Evolutionary conservation across 2,888 invertebrate genomes (phyloP).

Genomic region (Protonemura montana): DNA sequence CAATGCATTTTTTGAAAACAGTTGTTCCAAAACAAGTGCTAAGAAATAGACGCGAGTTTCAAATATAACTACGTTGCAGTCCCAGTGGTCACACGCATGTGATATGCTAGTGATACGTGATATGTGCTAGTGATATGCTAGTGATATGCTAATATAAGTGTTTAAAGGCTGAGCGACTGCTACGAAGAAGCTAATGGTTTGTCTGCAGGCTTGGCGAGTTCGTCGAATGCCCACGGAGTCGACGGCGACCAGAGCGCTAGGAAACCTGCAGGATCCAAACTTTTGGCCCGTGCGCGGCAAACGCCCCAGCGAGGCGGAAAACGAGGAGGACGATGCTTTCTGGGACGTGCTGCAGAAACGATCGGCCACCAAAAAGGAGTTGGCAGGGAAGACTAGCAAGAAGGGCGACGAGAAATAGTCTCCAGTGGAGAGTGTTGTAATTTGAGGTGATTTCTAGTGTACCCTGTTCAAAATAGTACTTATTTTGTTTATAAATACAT

Average conservation of each 20-base stretch:
- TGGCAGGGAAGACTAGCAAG: neutral
- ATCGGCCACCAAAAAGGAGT: neutral
- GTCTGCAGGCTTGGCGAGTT: neutral
- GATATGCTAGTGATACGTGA: too few relatives aligned
- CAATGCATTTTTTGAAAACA: too few relatives aligned
- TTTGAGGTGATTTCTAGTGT: too few relatives aligned
- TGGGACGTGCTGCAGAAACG: constrained; percentile 43
- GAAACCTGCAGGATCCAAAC: constrained; percentile 39
- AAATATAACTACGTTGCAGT: too few relatives aligned
- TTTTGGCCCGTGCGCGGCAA: constrained; percentile 50
- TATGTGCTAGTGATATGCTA: too few relatives aligned
- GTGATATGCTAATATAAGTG: too few relatives aligned
- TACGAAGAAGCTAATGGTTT: neutral
- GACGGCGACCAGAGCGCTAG: constrained; percentile 19
- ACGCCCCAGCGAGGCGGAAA: constrained; percentile 43
- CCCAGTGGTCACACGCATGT: too few relatives aligned
- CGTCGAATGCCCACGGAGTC: neutral
- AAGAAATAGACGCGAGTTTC: too few relatives aligned
- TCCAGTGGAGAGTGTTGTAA: too few relatives aligned
- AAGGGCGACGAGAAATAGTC: neutral
- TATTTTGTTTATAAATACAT: neutral
- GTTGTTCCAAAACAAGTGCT: too few relatives aligned
- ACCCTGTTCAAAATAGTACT: neutral
- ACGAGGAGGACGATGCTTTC: constrained; percentile 47
- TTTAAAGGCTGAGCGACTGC: too few relatives aligned